A percentile compares a stretch with the other conserved stretches of the same genome.
Evolutionary conservation across 2,797 vertebrate species (phyloP).

Genomic region (Emys orbicularis): DNA sequence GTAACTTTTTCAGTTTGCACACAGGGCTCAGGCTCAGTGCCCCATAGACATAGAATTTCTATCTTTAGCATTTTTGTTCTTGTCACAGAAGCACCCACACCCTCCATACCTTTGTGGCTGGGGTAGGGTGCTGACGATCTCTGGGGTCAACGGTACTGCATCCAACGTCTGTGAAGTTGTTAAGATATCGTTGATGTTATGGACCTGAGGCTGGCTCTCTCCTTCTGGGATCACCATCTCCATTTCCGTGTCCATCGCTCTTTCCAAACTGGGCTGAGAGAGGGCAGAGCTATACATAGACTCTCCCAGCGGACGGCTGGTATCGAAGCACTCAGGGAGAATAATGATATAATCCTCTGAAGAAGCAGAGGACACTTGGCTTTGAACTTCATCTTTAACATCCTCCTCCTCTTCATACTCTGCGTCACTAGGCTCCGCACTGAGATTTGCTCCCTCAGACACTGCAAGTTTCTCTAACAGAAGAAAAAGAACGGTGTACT

Average conservation of each 20-base stretch:
- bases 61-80: neutral
- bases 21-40: neutral
- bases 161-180: conserved; percentile 86
- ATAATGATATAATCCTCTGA: conserved; percentile 96
- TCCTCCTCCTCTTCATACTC: conserved; percentile 71
- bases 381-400: conserved; percentile 92
- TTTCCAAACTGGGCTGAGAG: conserved; percentile 87
- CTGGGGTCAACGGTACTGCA: conserved; percentile 84
- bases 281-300: conserved; percentile 95
- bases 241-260: conserved; percentile 56
- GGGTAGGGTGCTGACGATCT: conserved; percentile 70
- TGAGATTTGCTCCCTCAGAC: conserved; percentile 8
- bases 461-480: conserved; percentile 59
- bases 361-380: conserved; percentile 92
- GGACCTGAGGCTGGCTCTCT: conserved; percentile 26
- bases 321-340: conserved; percentile 98
- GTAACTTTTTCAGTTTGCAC: neutral
- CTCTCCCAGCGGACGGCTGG: conserved; percentile 92
- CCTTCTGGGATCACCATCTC: conserved; percentile 37
- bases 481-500: neutral
- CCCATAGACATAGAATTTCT: neutral
- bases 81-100: neutral
- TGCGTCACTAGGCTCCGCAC: neutral
- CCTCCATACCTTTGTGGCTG: conserved; percentile 72
- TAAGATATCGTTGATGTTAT: conserved; percentile 83